Evolutionary conservation across 2,888 invertebrate genomes (phyloP), one percentile per base, ranked within the genome.

Genomic region (Listrodromus nycthemerus): DNA sequence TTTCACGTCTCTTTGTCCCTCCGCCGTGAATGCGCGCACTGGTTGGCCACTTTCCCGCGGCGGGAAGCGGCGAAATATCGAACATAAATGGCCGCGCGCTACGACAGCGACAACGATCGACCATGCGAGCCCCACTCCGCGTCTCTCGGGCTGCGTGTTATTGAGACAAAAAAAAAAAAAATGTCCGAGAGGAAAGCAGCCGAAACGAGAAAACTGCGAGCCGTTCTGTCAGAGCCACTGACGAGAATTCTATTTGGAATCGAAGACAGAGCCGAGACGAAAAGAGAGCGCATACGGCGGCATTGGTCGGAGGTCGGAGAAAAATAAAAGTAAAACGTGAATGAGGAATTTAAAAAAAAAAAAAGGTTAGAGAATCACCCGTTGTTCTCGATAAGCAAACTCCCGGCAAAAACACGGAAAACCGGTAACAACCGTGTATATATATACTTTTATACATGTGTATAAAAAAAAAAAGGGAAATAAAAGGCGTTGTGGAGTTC

Each of bases 1-100:
- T 65, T 19, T 24, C 24, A 16, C 8, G 41, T 41, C 58, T 48
- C 66, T 55, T 48, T 48, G n/a, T n/a, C 19, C 65, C 52, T 70
- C 67, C 33, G 27, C 48, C 30, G n/a, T n/a, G 58, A 13, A 55
- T 61, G 61, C 37, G 63, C 74, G n/a, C 67, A 65, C 67, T 76
- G 74, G 48, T 78, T 81, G 79, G 71, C 78, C 75, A 81, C 84
- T 88, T 91, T 90, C 89, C 89, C 90, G 90, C 89, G 89, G 89
- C 84, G 87, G 87, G 87, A 85, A 86, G 83, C 87, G 86, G 85
- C 88, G 89, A 89, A 89, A 89, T 91, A 91, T 88, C 86, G 90
- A 89, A 83, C 87, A 89, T 86, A 91, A 90, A 91, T 91, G 91
- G 91, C 91, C 76, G 88, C 88, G 80, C 81, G 88, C 88, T 82